Evolutionary conservation across 2,113 vertebrate species (phyloP).

Genomic region (Reinhardtius hippoglossoides): DNA sequence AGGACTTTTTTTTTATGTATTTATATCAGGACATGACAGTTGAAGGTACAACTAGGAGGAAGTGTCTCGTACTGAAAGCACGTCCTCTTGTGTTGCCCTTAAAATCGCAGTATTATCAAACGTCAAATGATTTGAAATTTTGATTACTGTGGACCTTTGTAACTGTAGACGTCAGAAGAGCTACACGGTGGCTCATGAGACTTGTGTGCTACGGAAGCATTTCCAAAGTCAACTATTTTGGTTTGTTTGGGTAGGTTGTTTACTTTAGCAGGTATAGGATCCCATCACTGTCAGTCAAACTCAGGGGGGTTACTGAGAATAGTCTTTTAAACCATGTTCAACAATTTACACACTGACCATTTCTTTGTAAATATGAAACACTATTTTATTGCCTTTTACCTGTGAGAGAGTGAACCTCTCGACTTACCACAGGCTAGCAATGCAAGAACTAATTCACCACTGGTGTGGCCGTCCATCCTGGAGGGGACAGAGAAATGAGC

Average conservation of each 20-base stretch:
- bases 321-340: constrained; percentile 48
- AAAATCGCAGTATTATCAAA: constrained; percentile 79
- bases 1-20: constrained; percentile 54
- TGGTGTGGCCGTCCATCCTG: constrained; percentile 55
- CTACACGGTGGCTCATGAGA: constrained; percentile 40
- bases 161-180: constrained; percentile 56
- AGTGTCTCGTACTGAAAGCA: constrained; percentile 40
- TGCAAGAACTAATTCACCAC: constrained; percentile 50
- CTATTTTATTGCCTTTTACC: constrained; percentile 58
- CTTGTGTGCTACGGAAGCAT: constrained; percentile 9
- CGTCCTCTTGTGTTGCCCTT: constrained; percentile 64
- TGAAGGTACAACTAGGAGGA: constrained; percentile 49
- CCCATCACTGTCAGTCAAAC: constrained; percentile 66
- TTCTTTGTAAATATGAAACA: constrained; percentile 74
- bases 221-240: constrained; percentile 45
- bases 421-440: constrained; percentile 47
- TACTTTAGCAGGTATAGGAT: constrained; percentile 61
- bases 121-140: constrained; percentile 58
- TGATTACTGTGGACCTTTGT: constrained; percentile 28
- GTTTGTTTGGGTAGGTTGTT: constrained; percentile 47
- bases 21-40: constrained; percentile 60
- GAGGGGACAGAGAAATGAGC: constrained; percentile 30
- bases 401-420: constrained; percentile 21
- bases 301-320: constrained; percentile 77
- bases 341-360: constrained; percentile 45